Base-by-base conservation (phyloP, 2,888 invertebrate species). In the Dendrolimus houi region DNA sequence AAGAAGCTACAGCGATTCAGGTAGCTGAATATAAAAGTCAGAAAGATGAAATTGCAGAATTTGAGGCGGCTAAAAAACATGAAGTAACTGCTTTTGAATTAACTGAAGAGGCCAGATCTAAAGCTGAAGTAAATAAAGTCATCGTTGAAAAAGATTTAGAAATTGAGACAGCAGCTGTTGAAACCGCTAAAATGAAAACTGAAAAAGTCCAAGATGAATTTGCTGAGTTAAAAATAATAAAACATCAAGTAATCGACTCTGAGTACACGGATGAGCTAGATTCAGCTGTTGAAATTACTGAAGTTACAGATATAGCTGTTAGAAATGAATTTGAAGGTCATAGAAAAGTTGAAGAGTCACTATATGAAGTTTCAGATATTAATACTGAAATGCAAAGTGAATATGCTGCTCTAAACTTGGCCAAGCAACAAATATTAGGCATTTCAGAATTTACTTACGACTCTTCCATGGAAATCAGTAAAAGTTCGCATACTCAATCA, bases 171-270 rank as follows among this genome's bases (percentile, higher is more conserved):
- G 47, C 47, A 47, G 9, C 47, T 47, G 6, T 10, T 10, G 47
- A 47, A 47, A 47, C 12, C 12, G 47, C 47, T 47, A 47, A 47
- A 47, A 47, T 47, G 2, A 47, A 47, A 9, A 47, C 47, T 6
- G 47, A 61, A 10, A 63, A 60, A 7, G 55, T 60, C 14, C 60
- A 63, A 13, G 75, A 77, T 54, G 77, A 68, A 56, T 72, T 64
- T 47, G 74, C 74, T 14, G 68, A 69, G 8, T 55, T 79, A 0
- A 77, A 77, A 62, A 70, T 79, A 40, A 61, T 72, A 0, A 79
- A 79, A 63, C 63, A 69, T 52, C 56, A 66, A 55, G 56, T 60
- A 2, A 52, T 57, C 9, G 59, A 60, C 52, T 29, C 58, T 55
- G n/a, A 54, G 52, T 52, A 65, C 41, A 67, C 59, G 56, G 62